These are phyloP conservation scores for Chrosomus eos DNA, from an alignment of 2,797 vertebrate genomes.

Conservation along the genomic window DNA sequence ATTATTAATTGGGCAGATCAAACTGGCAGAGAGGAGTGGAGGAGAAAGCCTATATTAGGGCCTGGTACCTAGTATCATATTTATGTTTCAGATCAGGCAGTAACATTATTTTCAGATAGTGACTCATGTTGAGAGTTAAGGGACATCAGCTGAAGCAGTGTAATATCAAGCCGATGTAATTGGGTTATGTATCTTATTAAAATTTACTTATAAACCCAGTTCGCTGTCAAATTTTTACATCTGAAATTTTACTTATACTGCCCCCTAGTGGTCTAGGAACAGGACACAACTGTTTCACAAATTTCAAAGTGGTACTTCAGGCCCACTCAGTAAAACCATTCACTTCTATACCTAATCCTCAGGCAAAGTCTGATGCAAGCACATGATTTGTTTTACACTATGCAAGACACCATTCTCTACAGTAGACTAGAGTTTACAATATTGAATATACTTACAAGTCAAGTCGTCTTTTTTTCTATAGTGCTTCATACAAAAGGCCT, in stretches of 20 bases:
- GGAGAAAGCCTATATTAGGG: background rate
- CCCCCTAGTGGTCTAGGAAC: background rate
- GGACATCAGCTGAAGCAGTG: background rate
- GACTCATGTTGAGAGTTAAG: background rate
- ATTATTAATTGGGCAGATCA: background rate
- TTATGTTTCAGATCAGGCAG: background rate
- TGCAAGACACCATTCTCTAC: background rate
- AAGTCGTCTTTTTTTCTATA: background rate
- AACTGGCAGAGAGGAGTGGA: background rate
- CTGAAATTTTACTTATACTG: background rate
- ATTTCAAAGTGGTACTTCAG: background rate
- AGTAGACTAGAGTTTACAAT: background rate
- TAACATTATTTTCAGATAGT: background rate
- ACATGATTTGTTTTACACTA: background rate
- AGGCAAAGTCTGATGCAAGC: background rate
- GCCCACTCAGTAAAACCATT: background rate
- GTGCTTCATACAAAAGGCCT: background rate
- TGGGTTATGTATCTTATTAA: background rate
- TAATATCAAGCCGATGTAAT: background rate
- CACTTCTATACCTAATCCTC: background rate
- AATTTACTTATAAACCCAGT: background rate
- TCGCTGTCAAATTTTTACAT: background rate
- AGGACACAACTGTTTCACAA: background rate
- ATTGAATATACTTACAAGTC: background rate
- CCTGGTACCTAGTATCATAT: background rate